Percentiles rank a stretch among this genome's conserved stretches.
Evolutionary conservation across 2,888 invertebrate species (phyloP).

Genomic region (Drosophila limbata): DNA sequence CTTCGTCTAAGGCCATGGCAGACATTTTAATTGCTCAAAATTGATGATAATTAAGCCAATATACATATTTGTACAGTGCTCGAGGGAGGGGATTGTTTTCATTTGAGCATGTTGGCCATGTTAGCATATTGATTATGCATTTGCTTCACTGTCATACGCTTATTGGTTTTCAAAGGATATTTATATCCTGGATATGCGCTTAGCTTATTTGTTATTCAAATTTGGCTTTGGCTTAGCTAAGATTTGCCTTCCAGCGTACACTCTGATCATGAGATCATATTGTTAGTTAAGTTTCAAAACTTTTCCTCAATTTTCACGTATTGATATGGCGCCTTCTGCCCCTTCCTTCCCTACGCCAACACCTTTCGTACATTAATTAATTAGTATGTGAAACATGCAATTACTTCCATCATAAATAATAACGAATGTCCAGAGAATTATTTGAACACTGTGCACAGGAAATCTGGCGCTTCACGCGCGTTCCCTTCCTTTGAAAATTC

Average conservation of each 20-base stretch:
- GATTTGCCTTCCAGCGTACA: constrained; percentile 1
- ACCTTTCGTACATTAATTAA: constrained; percentile 32
- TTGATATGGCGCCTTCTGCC: not conserved
- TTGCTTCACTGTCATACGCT: constrained; percentile 61
- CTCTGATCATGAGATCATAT: constrained; percentile 8
- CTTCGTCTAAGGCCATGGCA: constrained; percentile 25
- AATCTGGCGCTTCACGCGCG: constrained; percentile 77
- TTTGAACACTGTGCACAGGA: constrained; percentile 61
- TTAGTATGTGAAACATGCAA: constrained; percentile 66
- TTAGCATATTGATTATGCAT: constrained; percentile 75
- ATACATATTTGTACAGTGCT: constrained; percentile 70
- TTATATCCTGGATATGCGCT: constrained; percentile 47
- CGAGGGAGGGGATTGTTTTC: constrained; percentile 42
- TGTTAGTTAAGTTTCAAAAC: not conserved
- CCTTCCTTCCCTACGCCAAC: constrained; percentile 1
- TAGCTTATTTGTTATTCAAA: constrained; percentile 47
- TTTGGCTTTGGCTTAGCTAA: constrained; percentile 19
- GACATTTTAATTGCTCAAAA: constrained; percentile 79
- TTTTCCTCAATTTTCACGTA: not conserved
- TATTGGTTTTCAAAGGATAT: constrained; percentile 46
- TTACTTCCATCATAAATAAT: constrained; percentile 51
- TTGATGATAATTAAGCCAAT: constrained; percentile 82
- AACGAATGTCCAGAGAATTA: constrained; percentile 26
- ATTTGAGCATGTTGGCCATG: constrained; percentile 31
- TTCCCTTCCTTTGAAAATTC: constrained; percentile 21